Conservation (phyloP, 2,797 vertebrate species). For the Galagoides demidoff region DNA sequence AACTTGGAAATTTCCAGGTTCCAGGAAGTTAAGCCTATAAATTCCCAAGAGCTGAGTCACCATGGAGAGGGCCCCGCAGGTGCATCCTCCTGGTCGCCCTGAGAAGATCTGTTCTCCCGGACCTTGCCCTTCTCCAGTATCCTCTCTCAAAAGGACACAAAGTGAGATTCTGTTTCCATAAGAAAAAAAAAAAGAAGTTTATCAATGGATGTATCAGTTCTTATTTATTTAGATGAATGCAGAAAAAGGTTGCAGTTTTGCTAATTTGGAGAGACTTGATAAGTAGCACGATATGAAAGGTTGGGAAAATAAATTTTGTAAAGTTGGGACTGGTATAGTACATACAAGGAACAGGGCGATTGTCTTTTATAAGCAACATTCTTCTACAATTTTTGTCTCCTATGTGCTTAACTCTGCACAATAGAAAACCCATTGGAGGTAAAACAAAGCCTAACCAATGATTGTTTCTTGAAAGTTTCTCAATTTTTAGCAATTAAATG, state of each 20-base stretch:
- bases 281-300: background rate
- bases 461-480: constrained; percentile 11
- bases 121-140: too few relatives aligned
- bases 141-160: too few relatives aligned
- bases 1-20: too few relatives aligned
- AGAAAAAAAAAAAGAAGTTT: background rate
- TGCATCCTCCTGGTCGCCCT: too few relatives aligned
- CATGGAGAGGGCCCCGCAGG: too few relatives aligned
- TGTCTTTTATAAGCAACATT: background rate
- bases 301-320: background rate
- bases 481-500: constrained; percentile 22
- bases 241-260: constrained; percentile 2
- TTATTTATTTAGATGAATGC: background rate
- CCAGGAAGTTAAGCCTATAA: too few relatives aligned
- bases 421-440: background rate
- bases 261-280: background rate
- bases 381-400: background rate
- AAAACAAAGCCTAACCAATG: background rate
- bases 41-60: too few relatives aligned
- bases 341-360: background rate
- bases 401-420: constrained; percentile 8
- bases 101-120: too few relatives aligned
- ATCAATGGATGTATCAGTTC: background rate
- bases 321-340: background rate
- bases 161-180: too few relatives aligned